A percentile compares a stretch with the other conserved stretches of the same genome.
phyloP scores from a whole-genome alignment of 2,113 vertebrate species.

The Aplodontia rufa region DNA sequence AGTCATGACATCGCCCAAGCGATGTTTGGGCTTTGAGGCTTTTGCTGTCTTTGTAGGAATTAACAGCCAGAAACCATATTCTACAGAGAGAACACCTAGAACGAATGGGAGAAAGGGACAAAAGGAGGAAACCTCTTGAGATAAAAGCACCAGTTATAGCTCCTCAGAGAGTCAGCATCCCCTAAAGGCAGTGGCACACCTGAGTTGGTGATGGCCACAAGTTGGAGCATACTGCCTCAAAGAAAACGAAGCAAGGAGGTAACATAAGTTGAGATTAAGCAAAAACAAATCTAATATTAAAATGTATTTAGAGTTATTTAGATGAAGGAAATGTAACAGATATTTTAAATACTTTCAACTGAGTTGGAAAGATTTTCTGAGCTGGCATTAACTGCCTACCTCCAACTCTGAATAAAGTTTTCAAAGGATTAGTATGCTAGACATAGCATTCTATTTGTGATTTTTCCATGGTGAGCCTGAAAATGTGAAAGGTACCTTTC shows the following conservation, averaged over 20 bases:
- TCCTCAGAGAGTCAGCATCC: not conserved
- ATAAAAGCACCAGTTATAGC: too few relatives aligned
- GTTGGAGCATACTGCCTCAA: not conserved
- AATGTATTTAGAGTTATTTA: too few relatives aligned
- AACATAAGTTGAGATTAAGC: not conserved
- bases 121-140: not conserved
- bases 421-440: constrained; percentile 44
- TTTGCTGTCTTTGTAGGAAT: not conserved
- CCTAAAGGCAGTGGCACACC: not conserved
- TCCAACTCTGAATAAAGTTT: constrained; percentile 33
- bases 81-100: not conserved
- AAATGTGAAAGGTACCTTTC: constrained; percentile 51
- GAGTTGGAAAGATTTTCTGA: not conserved
- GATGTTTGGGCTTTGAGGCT: not conserved
- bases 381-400: not conserved
- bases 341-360: not conserved
- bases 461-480: constrained; percentile 69
- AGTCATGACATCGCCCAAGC: too few relatives aligned
- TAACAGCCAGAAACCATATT: not conserved
- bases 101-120: not conserved
- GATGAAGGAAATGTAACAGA: not conserved
- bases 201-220: not conserved
- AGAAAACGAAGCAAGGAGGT: not conserved
- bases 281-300: not conserved
- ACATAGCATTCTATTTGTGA: constrained; percentile 46